Percentiles rank a stretch among this genome's conserved stretches.
Conservation (phyloP, 2,797 vertebrate species). For the Coluber constrictor region DNA sequence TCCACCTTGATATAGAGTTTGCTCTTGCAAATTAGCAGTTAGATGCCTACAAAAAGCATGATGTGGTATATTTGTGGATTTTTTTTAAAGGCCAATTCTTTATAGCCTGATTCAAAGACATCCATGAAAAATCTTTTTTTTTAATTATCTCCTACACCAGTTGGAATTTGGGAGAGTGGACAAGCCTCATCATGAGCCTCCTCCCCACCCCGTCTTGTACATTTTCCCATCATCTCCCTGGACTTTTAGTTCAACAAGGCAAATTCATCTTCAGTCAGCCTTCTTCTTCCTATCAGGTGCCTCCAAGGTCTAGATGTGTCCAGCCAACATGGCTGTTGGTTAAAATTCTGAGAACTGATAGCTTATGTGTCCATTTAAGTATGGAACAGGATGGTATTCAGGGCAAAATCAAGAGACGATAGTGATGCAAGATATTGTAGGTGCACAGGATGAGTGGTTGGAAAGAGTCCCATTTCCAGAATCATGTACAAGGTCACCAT, state of each 20-base stretch:
- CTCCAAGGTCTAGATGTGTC: neutral
- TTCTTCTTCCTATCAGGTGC: neutral
- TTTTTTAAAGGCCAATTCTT: neutral
- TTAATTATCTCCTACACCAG: neutral
- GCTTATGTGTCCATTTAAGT: neutral
- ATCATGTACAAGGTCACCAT: neutral
- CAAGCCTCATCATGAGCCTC: neutral
- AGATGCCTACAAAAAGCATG: neutral
- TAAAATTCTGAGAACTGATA: neutral
- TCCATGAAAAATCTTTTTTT: neutral
- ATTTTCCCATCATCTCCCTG: neutral
- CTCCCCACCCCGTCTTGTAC: neutral
- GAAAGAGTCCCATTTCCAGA: neutral
- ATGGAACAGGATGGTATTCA: neutral
- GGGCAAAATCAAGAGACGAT: neutral
- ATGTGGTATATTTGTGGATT: neutral
- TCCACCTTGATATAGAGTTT: neutral
- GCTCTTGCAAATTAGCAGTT: neutral
- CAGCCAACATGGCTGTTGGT: neutral
- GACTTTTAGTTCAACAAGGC: neutral
- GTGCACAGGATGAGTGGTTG: neutral
- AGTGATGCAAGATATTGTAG: neutral
- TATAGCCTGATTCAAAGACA: neutral
- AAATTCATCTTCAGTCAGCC: neutral
- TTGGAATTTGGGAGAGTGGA: neutral